Conservation (phyloP, 2,888 invertebrate genomes). For the Hemicrepidius hirtus region DNA sequence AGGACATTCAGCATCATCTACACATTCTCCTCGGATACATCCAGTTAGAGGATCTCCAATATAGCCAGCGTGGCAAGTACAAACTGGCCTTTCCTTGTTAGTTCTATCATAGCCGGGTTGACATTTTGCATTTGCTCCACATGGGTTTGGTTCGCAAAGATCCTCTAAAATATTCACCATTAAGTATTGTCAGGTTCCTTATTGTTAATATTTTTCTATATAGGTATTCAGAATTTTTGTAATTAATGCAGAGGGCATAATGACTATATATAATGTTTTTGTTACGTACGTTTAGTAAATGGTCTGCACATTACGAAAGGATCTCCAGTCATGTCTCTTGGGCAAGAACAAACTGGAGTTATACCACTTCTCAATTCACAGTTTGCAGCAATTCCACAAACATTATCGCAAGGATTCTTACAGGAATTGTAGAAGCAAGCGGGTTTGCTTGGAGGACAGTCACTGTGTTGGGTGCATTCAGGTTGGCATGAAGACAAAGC, state of each 20-base stretch:
- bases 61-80: constrained; percentile 87
- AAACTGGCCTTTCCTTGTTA: constrained; percentile 88
- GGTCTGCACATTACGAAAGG: constrained; percentile 88
- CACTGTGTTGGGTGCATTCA: constrained; percentile 86
- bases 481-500: constrained; percentile 85
- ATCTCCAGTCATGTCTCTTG: constrained; percentile 90
- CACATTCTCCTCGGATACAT: constrained; percentile 87
- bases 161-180: constrained; percentile 79
- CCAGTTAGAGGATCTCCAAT: constrained; percentile 84
- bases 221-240: too few species aligned
- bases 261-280: not conserved
- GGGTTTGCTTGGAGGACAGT: constrained; percentile 85
- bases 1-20: constrained; percentile 84
- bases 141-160: constrained; percentile 91
- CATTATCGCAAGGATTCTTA: constrained; percentile 87
- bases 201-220: too few species aligned
- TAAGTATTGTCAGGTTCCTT: too few species aligned
- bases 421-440: constrained; percentile 89
- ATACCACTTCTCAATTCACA: constrained; percentile 83
- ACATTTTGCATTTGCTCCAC: constrained; percentile 86
- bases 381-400: constrained; percentile 87
- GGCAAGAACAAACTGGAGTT: constrained; percentile 90
- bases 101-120: constrained; percentile 89
- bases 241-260: too few species aligned
- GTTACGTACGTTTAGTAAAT: constrained; percentile 82